Evolutionary conservation across 64 coral and sea anemone genomes (phyloP), one percentile per base, ranked within the genome.

Genomic region (Dendronephthya gigantea): DNA sequence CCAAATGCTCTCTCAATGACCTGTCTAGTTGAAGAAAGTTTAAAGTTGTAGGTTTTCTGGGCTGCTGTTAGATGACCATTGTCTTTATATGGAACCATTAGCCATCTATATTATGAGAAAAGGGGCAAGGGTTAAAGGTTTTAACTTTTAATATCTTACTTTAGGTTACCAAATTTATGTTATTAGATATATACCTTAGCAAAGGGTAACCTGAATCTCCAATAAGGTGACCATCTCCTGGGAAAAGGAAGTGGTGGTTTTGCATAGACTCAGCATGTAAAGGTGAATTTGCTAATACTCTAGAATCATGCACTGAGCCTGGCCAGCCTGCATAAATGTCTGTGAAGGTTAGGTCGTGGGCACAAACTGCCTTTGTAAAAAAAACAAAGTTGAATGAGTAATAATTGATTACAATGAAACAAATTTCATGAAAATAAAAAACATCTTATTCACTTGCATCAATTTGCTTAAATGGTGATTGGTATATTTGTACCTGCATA

Each of bases 1-100:
- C 69, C 69, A 76, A 76, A 76, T 34, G 69, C n/a, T 76, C 69
- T 4, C 69, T 76, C 69, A 35, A 34, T 76, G 28, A 38, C 69
- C 12, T 32, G 29, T 35, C 69, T 32, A 35, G 69, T 76, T 7
- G 69, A 76, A 76, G 69, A 34, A 12, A 76, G 35, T 35, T 38
- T 32, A 76, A 35, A 76, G 31, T 76, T 76, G 17, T 35, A 76
- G 12, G 29, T 13, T 14, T 27, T 32, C 25, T 76, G 69, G 12
- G 35, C 35, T 32, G 29, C 29, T 38, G 69, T 10, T 14, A 76
- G 17, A 76, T 76, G 69, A 34, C 69, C 6, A 38, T 76, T 76
- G 69, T 76, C 69, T 27, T 16, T 76, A 30, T 35, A 76, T 34
- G 69, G 69, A 35, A 35, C 35, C 28, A 76, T 32, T 7, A 76